Conservation (phyloP, 2,888 invertebrate species). For the Ecdyonurus torrentis region DNA sequence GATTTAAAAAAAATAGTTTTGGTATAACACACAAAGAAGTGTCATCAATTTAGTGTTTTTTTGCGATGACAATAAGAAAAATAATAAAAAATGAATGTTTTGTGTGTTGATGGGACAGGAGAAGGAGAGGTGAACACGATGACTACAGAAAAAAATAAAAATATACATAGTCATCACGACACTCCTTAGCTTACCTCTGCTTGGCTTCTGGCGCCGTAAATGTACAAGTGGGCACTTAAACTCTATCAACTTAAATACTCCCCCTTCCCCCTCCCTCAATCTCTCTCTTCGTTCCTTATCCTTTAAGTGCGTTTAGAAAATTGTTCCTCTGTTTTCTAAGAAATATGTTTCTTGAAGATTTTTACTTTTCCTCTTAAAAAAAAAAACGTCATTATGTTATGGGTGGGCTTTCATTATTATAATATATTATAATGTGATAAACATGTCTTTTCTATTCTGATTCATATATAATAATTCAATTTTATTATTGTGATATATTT, state of each 20-base stretch:
- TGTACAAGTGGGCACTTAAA: not conserved
- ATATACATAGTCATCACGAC: not conserved
- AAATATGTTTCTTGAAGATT: not conserved
- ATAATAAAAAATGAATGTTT: not conserved
- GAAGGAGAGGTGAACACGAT: no score
- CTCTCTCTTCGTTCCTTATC: not conserved
- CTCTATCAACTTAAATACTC: not conserved
- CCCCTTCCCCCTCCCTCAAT: not conserved
- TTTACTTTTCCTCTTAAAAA: no score
- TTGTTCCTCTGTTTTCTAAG: not conserved
- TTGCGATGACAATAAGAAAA: not conserved
- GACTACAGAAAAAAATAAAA: no score
- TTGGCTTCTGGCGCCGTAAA: not conserved
- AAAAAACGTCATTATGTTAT: not conserved
- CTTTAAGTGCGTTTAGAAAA: not conserved
- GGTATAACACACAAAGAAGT: not conserved
- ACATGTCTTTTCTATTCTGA: not conserved
- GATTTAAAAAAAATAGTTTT: not conserved
- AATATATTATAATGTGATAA: not conserved
- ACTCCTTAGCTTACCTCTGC: not conserved
- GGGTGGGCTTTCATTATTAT: not conserved
- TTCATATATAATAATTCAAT: not conserved
- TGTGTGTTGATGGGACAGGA: not conserved
- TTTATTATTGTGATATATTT: not conserved
- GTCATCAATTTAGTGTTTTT: no score